A percentile compares a stretch with the other conserved stretches of the same genome.
Evolutionary conservation across 2,888 invertebrate genomes (phyloP).

Genomic region (Chloromyia formosa): DNA sequence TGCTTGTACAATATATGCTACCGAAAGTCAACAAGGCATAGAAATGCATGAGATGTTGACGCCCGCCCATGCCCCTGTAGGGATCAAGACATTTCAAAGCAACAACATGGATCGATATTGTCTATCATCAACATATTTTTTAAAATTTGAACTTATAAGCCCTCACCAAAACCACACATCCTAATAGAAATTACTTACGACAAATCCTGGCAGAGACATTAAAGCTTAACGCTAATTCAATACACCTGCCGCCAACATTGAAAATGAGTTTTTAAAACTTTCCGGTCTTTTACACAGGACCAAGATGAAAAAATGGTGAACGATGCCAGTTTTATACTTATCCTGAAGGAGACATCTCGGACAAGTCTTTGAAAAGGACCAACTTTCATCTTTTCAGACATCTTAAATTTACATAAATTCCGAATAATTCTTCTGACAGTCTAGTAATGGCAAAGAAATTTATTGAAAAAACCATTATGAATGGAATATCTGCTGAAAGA

Average conservation of each 20-base stretch:
- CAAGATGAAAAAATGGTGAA: too few relatives aligned
- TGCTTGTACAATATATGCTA: too few relatives aligned
- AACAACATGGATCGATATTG: too few relatives aligned
- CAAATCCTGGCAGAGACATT: not conserved
- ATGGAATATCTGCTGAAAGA: not conserved
- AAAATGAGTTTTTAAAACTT: not conserved
- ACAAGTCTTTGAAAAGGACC: not conserved
- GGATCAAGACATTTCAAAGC: not conserved
- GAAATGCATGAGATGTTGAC: too few relatives aligned
- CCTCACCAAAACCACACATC: too few relatives aligned
- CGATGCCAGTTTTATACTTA: too few relatives aligned
- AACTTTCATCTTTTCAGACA: slow-evolving; percentile 1
- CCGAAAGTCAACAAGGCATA: too few relatives aligned
- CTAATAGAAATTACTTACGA: not conserved
- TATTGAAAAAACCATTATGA: not conserved
- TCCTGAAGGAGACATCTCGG: too few relatives aligned
- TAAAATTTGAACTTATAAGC: too few relatives aligned
- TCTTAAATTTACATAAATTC: slow-evolving; percentile 1
- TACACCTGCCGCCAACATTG: not conserved
- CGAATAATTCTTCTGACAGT: slow-evolving; percentile 3
- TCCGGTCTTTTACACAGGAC: not conserved
- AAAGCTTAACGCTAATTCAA: slow-evolving; percentile 4
- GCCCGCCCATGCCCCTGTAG: not conserved
- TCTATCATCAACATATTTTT: too few relatives aligned
- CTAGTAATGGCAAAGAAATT: not conserved